Percentiles rank a stretch among this genome's conserved stretches.
Evolutionary conservation across 2,888 invertebrate genomes (phyloP).

Genomic region (Eupsilia transversa): DNA sequence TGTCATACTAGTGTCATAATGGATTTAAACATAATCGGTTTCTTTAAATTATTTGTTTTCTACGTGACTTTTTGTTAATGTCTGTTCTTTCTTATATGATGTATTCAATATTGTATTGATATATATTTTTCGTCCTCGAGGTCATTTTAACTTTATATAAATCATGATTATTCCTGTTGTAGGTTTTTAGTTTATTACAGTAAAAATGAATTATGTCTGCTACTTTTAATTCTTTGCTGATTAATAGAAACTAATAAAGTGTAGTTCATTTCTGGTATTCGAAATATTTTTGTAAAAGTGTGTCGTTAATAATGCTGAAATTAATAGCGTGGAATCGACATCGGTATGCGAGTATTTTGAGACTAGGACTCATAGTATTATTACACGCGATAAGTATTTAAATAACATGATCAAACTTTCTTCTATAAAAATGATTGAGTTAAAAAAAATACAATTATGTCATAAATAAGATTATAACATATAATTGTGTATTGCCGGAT

Average conservation of each 20-base stretch:
- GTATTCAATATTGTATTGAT: conserved; percentile 65
- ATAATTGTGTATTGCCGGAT: not conserved
- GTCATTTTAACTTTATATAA: conserved; percentile 61
- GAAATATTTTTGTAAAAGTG: conserved; percentile 56
- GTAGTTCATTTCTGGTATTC: conserved; percentile 56
- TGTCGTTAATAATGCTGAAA: conserved; percentile 57
- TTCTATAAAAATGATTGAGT: not conserved
- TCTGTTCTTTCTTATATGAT: conserved; percentile 72
- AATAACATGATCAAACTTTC: not conserved
- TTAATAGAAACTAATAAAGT: conserved; percentile 59
- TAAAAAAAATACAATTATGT: not conserved
- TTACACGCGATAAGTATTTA: not conserved
- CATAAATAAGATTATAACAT: too few species aligned
- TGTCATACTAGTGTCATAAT: conserved; percentile 80
- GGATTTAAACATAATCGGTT: conserved; percentile 77
- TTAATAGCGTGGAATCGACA: conserved; percentile 51
- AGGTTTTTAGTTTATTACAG: conserved; percentile 46
- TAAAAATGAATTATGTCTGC: conserved; percentile 55
- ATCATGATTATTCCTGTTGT: conserved; percentile 53
- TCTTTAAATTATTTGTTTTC: conserved; percentile 79
- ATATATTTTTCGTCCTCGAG: conserved; percentile 55
- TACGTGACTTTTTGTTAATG: conserved; percentile 83
- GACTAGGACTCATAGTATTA: conserved; percentile 16
- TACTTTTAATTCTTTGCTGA: conserved; percentile 61
- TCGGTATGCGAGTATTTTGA: conserved; percentile 53